Conservation (phyloP, 2,113 vertebrate genomes). For the Coreoperca whiteheadi region DNA sequence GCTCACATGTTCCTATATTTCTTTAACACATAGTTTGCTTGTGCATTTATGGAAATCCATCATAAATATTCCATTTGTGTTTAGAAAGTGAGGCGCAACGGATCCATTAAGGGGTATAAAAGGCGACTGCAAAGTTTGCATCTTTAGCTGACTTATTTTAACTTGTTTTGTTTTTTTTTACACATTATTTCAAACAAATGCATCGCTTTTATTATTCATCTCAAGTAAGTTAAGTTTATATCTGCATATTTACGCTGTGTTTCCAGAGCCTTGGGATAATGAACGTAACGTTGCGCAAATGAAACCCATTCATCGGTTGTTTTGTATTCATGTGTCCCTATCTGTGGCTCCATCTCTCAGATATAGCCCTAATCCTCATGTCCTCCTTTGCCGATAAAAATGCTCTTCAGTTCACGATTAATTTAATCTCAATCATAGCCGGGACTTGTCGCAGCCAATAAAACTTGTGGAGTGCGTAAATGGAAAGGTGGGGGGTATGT, state of each 20-base stretch:
- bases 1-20: background rate
- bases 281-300: constrained; percentile 60
- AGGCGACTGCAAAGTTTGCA: constrained; percentile 15
- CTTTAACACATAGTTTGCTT: background rate
- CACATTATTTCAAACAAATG: constrained; percentile 8
- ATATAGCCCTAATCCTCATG: constrained; percentile 70
- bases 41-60: background rate
- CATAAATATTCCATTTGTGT: background rate
- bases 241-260: constrained; percentile 40
- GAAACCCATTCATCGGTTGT: constrained; percentile 64
- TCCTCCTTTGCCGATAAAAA: constrained; percentile 84
- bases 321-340: constrained; percentile 76
- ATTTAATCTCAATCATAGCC: constrained; percentile 90
- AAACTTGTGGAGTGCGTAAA: constrained; percentile 79
- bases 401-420: constrained; percentile 88
- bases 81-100: background rate
- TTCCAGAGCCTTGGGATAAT: constrained; percentile 58
- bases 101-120: background rate
- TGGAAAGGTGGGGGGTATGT: constrained; percentile 58
- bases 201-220: background rate
- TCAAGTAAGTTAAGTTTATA: constrained; percentile 31
- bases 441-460: constrained; percentile 84
- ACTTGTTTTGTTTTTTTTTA: too few relatives aligned
- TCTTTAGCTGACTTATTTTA: constrained; percentile 2
- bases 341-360: constrained; percentile 79